Percentiles rank a stretch among this genome's conserved stretches.
phyloP scores from a whole-genome alignment of 2,888 invertebrate genomes.

The Limnephilus rhombicus region DNA sequence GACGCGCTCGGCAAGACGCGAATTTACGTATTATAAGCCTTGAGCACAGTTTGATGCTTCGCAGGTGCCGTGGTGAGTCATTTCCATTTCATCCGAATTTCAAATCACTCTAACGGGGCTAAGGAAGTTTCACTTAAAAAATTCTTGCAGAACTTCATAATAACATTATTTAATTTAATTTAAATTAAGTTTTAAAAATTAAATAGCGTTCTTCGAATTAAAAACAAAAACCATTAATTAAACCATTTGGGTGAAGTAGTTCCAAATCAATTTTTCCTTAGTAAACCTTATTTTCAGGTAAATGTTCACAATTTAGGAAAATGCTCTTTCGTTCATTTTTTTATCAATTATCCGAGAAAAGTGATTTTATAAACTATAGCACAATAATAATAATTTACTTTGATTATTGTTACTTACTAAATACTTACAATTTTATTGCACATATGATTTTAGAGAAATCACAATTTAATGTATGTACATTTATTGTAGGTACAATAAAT shows the following conservation, averaged over 20 bases:
- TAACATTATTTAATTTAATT: no score
- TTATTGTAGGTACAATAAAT: constrained; percentile 6
- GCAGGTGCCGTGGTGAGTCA: no score
- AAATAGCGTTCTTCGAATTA: no score
- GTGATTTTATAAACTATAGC: not conserved
- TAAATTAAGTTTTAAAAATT: no score
- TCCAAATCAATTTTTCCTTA: not conserved
- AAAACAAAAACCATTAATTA: not conserved
- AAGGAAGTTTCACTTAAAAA: no score
- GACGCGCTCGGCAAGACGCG: no score
- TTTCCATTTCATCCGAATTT: no score
- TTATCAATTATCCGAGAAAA: not conserved
- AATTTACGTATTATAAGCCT: no score
- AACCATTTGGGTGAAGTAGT: not conserved
- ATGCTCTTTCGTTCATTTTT: not conserved
- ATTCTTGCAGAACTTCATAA: no score
- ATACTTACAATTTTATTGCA: constrained; percentile 1
- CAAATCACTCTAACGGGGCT: no score
- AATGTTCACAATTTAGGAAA: not conserved
- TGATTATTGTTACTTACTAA: not conserved
- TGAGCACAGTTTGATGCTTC: no score
- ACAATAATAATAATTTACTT: not conserved
- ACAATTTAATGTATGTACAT: constrained; percentile 23
- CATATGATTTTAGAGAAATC: constrained; percentile 26
- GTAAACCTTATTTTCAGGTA: not conserved